Conservation (phyloP, 2,797 vertebrate genomes). For the Cetoscarus ocellatus region DNA sequence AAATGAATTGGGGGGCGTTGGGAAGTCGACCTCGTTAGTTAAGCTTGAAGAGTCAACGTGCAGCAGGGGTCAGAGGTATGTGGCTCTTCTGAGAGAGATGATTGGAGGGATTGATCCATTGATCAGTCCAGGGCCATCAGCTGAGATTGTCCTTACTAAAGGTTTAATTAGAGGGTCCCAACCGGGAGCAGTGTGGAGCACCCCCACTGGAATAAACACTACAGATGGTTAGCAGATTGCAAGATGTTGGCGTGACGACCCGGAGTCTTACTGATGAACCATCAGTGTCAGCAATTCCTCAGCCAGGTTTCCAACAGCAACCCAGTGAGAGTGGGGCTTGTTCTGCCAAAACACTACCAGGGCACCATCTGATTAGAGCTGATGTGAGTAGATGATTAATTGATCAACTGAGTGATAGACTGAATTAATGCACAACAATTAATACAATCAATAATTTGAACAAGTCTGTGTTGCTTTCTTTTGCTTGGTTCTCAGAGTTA, state of each 20-base stretch:
- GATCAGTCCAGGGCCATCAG: conserved; percentile 70
- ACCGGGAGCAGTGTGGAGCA: conserved; percentile 27
- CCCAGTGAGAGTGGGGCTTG: conserved; percentile 18
- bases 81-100: conserved; percentile 69
- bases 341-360: conserved; percentile 42
- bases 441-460: neutral
- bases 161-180: conserved; percentile 75
- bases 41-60: conserved; percentile 61
- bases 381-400: conserved; percentile 30
- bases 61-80: conserved; percentile 62
- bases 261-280: conserved; percentile 56
- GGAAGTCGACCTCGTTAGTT: conserved; percentile 72
- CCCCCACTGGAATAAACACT: conserved; percentile 37
- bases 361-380: conserved; percentile 28
- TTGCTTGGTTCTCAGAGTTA: neutral
- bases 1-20: conserved; percentile 72
- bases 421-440: conserved; percentile 8
- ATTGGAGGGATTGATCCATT: conserved; percentile 79
- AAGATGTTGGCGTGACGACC: conserved; percentile 62
- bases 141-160: conserved; percentile 71
- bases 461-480: neutral
- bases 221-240: conserved; percentile 75
- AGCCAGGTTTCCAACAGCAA: conserved; percentile 49
- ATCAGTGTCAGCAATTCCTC: conserved; percentile 53
- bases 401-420: conserved; percentile 14